Evolutionary conservation across 2,888 invertebrate genomes (phyloP), one percentile per base, ranked within the genome.

Genomic region (Rhopalosiphum nymphaeae): DNA sequence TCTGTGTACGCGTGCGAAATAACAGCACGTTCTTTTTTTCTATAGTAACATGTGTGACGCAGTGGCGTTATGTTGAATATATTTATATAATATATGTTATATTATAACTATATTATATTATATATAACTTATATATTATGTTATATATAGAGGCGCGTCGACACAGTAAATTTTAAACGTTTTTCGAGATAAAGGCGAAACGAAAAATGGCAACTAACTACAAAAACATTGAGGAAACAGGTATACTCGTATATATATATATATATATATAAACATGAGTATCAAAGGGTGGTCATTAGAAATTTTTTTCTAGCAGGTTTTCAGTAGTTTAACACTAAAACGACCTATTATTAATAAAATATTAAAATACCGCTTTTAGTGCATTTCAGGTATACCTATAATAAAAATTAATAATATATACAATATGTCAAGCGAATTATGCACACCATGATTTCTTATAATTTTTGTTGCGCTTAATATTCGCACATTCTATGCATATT

Each of bases 21-120:
- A 49, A 87, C 53, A n/a, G 49, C 87, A 87, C 49, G 87, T 87
- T 46, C 1, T 29, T 86, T 86, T 86, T 86, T 86, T 86, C 16
- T 86, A 13, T 29, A 11, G 29, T 86, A 44, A 29, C 86, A 46
- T n/a, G 29, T 44, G 46, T 36, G 78, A 78, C 36, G 78, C 9
- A 36, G 78, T 21, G 78, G 78, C 36, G 78, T 78, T 9, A 36
- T 36, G 21, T 36, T 3, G 36, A 78, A 78, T 78, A 78, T 0
- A 78, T 78, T 36, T 36, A 53, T n/a, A n/a, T 36, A 16, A 67
- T 67, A 13, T n/a, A n/a, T n/a, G n/a, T n/a, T n/a, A n/a, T n/a
- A n/a, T n/a, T n/a, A n/a, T n/a, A n/a, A n/a, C n/a, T n/a, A n/a
- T n/a, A n/a, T n/a, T n/a, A n/a, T n/a, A n/a, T n/a, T n/a, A n/a